A percentile compares a stretch with the other conserved stretches of the same genome.
Evolutionary conservation across 2,113 vertebrate species (phyloP).

Genomic region (Chionodraco myersi): DNA sequence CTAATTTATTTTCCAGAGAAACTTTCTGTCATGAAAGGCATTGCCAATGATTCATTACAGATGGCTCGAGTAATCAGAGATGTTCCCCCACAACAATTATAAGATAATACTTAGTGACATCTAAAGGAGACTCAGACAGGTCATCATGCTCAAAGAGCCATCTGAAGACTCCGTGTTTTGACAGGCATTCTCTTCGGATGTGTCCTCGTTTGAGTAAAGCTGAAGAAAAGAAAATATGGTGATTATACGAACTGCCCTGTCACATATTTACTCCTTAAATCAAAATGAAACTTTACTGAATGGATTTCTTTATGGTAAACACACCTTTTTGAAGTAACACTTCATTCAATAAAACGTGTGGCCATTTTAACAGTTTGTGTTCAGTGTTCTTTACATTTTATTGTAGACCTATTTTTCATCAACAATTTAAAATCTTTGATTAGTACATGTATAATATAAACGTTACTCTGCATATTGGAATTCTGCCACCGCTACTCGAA

Average conservation of each 20-base stretch:
- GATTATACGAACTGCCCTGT: background rate
- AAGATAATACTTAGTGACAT: slow-evolving; percentile 22
- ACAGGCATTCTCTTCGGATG: slow-evolving; percentile 34
- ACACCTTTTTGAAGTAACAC: background rate
- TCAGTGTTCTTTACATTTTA: background rate
- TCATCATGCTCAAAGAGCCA: slow-evolving; percentile 45
- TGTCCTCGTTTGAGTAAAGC: slow-evolving; percentile 38
- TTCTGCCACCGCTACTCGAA: background rate
- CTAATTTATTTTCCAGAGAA: background rate
- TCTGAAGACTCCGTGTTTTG: slow-evolving; percentile 36
- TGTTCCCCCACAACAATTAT: background rate
- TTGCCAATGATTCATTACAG: slow-evolving; percentile 26
- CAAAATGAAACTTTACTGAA: too few species aligned
- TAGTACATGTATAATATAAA: background rate
- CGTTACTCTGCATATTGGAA: background rate
- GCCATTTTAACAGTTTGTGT: background rate
- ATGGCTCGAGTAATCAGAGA: slow-evolving; percentile 15
- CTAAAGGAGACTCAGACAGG: slow-evolving; percentile 7
- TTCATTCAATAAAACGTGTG: background rate
- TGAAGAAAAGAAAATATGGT: slow-evolving; percentile 18
- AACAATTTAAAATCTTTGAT: background rate
- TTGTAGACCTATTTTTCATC: background rate
- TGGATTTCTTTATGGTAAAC: background rate
- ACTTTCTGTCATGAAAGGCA: slow-evolving; percentile 2
- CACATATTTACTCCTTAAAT: background rate